A percentile compares a stretch with the other conserved stretches of the same genome.
Conservation (phyloP, 2,888 invertebrate genomes). For the Drosophila phalerata region DNA sequence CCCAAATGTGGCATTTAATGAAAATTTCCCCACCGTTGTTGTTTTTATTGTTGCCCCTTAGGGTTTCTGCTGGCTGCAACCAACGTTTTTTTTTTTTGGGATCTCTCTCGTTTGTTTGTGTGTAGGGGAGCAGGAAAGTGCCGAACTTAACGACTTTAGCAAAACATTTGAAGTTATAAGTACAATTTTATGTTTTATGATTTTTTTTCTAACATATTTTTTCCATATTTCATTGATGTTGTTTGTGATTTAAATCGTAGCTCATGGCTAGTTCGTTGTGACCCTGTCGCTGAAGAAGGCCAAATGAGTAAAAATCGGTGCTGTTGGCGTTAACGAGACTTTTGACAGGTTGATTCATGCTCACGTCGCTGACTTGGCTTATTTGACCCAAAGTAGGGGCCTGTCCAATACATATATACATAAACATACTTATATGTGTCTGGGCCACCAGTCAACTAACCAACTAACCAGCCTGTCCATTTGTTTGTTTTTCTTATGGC, state of each 20-base stretch:
- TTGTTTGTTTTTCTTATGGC: constrained; percentile 74
- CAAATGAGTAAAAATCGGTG: constrained; percentile 69
- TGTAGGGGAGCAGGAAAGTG: constrained; percentile 15
- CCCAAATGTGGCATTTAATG: constrained; percentile 83
- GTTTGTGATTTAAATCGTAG: constrained; percentile 26
- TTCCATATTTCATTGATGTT: neutral
- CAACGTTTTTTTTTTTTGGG: neutral
- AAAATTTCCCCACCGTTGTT: constrained; percentile 65
- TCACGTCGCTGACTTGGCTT: constrained; percentile 80
- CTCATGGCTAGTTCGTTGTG: constrained; percentile 71
- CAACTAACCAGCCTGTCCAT: constrained; percentile 60
- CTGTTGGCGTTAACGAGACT: constrained; percentile 85
- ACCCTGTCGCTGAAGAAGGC: constrained; percentile 57
- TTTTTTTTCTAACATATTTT: neutral
- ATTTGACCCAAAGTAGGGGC: constrained; percentile 74
- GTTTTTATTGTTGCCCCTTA: constrained; percentile 35
- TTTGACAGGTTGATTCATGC: constrained; percentile 85
- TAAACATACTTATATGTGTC: constrained; percentile 26
- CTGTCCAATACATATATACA: constrained; percentile 38
- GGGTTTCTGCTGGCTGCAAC: constrained; percentile 17
- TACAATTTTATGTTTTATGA: neutral
- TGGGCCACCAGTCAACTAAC: constrained; percentile 55
- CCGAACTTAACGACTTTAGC: constrained; percentile 4
- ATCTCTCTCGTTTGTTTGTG: neutral
- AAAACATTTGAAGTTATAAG: neutral